phyloP scores from a whole-genome alignment of 1,140 invertebrate genomes.

The Drosophila nebulosa region DNA sequence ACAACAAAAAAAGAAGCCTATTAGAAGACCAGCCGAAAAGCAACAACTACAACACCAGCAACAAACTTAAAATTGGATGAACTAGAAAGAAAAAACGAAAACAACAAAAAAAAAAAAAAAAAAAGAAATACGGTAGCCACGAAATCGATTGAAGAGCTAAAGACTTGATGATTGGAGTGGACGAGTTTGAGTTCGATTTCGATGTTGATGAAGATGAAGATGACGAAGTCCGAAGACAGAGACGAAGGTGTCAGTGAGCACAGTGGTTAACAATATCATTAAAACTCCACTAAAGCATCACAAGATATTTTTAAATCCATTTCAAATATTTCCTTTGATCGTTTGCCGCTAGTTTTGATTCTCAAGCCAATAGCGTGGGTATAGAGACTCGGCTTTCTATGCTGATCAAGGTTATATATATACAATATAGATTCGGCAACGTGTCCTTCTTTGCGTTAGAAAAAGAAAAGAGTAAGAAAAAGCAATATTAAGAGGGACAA shows the following conservation, averaged over 20 bases:
- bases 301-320: too few relatives aligned
- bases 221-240: background rate
- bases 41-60: constrained; percentile 2
- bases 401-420: too few relatives aligned
- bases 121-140: constrained; percentile 62
- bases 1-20: constrained; percentile 14
- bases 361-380: too few relatives aligned
- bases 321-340: too few relatives aligned
- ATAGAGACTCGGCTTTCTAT: too few relatives aligned
- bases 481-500: background rate
- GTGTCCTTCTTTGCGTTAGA: too few relatives aligned
- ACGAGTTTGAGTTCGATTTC: constrained; percentile 34
- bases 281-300: too few relatives aligned
- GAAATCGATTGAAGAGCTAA: constrained; percentile 72
- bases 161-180: constrained; percentile 54
- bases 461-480: too few relatives aligned
- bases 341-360: too few relatives aligned
- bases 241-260: background rate
- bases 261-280: background rate
- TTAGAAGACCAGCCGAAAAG: constrained; percentile 14
- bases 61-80: constrained; percentile 61
- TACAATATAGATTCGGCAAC: too few relatives aligned
- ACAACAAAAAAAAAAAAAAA: constrained; percentile 11
- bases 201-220: constrained; percentile 22
- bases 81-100: constrained; percentile 34